These are phyloP conservation scores for Cryptoprocta ferox DNA, from an alignment of 2,797 vertebrate genomes.

Conservation along the genomic window DNA sequence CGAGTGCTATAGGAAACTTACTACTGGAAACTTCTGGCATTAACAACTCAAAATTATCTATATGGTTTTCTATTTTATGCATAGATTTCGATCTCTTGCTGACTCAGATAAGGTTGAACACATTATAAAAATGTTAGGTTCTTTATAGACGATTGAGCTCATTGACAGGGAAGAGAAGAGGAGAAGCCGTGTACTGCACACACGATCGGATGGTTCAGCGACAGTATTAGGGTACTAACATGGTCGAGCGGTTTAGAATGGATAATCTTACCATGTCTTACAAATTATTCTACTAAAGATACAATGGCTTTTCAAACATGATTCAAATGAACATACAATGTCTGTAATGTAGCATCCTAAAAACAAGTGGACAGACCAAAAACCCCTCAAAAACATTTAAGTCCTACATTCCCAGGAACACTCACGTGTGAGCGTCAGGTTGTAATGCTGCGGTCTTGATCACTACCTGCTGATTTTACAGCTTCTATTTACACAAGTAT, in stretches of 20 bases:
- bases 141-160: neutral
- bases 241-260: neutral
- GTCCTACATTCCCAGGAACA: neutral
- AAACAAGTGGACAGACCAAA: neutral
- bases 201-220: neutral
- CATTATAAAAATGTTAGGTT: neutral
- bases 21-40: neutral
- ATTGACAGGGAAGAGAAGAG: neutral
- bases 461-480: neutral
- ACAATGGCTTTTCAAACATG: neutral
- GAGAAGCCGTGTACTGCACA: neutral
- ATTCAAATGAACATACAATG: neutral
- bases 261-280: neutral
- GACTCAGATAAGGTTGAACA: conserved; percentile 22
- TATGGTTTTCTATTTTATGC: conserved; percentile 16
- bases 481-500: neutral
- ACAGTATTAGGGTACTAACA: neutral
- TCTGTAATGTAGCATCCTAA: neutral
- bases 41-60: conserved; percentile 25
- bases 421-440: neutral
- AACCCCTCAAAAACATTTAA: neutral
- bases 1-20: neutral
- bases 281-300: neutral
- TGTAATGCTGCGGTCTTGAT: neutral
- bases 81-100: conserved; percentile 4